These are phyloP conservation scores for Mastacembelus armatus DNA, from an alignment of 2,797 vertebrate genomes.

Conservation along the genomic window DNA sequence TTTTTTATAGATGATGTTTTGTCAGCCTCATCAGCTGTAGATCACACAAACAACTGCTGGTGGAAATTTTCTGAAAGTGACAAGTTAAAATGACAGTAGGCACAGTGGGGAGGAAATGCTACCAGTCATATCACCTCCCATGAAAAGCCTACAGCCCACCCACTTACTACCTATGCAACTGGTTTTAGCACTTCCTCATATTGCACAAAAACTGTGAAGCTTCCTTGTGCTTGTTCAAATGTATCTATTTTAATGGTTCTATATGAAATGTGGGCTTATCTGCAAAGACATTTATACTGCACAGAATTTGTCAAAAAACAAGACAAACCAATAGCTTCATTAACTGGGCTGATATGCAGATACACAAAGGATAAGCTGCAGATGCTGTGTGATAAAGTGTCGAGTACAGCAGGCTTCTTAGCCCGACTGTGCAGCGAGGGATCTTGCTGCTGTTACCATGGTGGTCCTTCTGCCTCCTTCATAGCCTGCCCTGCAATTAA, in stretches of 20 bases:
- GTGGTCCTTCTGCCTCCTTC: slow-evolving; percentile 44
- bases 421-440: slow-evolving; percentile 21
- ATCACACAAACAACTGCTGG: background rate
- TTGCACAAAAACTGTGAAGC: slow-evolving; percentile 18
- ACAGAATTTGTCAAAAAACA: slow-evolving; percentile 5
- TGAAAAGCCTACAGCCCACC: slow-evolving; percentile 21
- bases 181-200: slow-evolving; percentile 49
- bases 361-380: slow-evolving; percentile 33
- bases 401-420: slow-evolving; percentile 22
- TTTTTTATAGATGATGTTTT: background rate
- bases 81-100: background rate
- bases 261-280: slow-evolving; percentile 29
- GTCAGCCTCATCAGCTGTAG: background rate
- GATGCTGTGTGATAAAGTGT: slow-evolving; percentile 50
- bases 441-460: slow-evolving; percentile 41
- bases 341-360: slow-evolving; percentile 50
- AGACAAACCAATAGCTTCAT: slow-evolving; percentile 52
- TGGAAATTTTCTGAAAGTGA: slow-evolving; percentile 1
- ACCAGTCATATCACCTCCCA: background rate
- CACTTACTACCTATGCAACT: slow-evolving; percentile 36
- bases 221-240: slow-evolving; percentile 23
- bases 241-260: slow-evolving; percentile 25
- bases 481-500: slow-evolving; percentile 63
- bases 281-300: slow-evolving; percentile 40
- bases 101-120: slow-evolving; percentile 7